Percentiles rank a stretch among this genome's conserved stretches.
These are phyloP conservation scores for Echinometra lucunter DNA, from an alignment of 53 echinoderm and acorn worm species.

Conservation along the genomic window DNA sequence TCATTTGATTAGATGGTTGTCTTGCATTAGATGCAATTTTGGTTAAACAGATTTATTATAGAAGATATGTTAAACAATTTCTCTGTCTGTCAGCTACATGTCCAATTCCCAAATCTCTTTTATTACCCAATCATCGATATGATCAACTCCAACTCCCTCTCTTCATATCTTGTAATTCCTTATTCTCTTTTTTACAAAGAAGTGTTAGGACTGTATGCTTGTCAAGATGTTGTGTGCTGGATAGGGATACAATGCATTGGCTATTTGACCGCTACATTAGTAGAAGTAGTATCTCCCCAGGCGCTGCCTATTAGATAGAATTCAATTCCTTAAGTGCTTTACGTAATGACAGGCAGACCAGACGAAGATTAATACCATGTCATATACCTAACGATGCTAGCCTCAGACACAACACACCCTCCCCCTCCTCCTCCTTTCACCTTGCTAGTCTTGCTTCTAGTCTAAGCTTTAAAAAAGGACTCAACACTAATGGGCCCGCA, in stretches of 20 bases:
- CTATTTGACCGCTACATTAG: neutral
- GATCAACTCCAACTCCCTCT: neutral
- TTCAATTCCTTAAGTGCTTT: slow-evolving; percentile 54
- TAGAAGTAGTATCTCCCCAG: neutral
- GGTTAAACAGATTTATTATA: neutral
- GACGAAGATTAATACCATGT: slow-evolving; percentile 44
- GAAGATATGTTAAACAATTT: neutral
- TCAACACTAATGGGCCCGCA: too few relatives aligned
- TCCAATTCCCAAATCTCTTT: neutral
- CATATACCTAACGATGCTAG: slow-evolving; percentile 30
- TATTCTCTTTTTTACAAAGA: neutral
- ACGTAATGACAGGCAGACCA: slow-evolving; percentile 23
- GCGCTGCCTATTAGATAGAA: neutral
- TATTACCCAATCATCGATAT: neutral
- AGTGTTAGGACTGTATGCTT: neutral
- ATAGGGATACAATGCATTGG: slow-evolving; percentile 1
- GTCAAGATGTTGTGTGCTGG: too few relatives aligned
- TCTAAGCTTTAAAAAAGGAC: too few relatives aligned
- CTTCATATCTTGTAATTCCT: neutral
- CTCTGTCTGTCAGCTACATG: too few relatives aligned
- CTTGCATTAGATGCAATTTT: neutral
- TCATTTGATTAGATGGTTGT: neutral
- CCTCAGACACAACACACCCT: neutral
- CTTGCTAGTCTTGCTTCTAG: neutral
- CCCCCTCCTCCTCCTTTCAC: neutral